Conservation (phyloP, 2,888 invertebrate species). For the Tineola bisselliella region DNA sequence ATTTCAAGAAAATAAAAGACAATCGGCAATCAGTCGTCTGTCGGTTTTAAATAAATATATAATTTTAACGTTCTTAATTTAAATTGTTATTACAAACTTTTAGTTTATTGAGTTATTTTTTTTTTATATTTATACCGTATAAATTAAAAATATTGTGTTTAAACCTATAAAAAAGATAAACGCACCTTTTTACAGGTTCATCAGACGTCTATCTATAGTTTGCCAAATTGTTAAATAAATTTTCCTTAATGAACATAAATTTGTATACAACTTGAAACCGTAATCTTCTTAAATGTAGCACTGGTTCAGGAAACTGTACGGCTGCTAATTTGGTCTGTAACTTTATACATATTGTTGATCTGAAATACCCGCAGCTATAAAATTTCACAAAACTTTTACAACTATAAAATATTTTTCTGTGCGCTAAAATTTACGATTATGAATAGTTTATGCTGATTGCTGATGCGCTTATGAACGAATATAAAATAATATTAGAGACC, state of each 20-base stretch:
- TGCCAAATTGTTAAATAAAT: not conserved
- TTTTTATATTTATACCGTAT: not conserved
- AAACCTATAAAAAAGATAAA: not conserved
- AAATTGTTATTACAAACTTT: not conserved
- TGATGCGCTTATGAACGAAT: too few species aligned
- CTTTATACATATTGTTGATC: too few species aligned
- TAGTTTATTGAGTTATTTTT: not conserved
- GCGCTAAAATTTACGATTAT: too few species aligned
- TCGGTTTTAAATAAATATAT: not conserved
- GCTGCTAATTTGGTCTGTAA: not conserved
- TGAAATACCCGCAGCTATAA: too few species aligned
- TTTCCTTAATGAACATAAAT: not conserved
- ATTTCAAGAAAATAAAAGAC: too few species aligned
- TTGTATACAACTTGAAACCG: not conserved
- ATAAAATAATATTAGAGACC: too few species aligned
- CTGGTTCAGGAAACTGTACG: not conserved
- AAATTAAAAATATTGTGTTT: not conserved
- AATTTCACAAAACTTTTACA: too few species aligned
- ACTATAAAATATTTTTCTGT: too few species aligned
- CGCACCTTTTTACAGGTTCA: not conserved
- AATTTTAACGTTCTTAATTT: not conserved
- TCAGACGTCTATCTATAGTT: not conserved
- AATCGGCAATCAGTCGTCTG: too few species aligned
- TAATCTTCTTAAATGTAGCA: not conserved
- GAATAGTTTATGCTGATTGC: too few species aligned